Base-by-base conservation (phyloP, 2,113 vertebrate species). In the Aptenodytes patagonicus region DNA sequence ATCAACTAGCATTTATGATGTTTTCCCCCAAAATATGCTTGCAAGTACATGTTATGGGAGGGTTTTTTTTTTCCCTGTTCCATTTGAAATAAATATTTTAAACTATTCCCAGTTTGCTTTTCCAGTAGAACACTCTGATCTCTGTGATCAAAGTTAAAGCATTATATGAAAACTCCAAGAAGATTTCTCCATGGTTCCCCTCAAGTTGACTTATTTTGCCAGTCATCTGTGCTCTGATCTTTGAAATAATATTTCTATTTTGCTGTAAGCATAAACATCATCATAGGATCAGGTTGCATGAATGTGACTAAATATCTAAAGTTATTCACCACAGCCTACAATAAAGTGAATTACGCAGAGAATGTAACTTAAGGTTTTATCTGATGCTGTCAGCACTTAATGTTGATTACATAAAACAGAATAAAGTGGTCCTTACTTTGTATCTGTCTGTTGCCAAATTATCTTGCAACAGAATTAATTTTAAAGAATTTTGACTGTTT, bases 81-180 rank as follows among this genome's bases (percentile, higher is more conserved):
- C 25, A 49, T 90, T 92, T 97, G 38, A 95, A 93, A 97, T 94
- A 89, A 93, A 91, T 94, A 93, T 96, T 95, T 96, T 62, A 95
- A 90, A 88, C 34, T 90, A 81, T 71, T 95, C 89, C 83, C 75
- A 83, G 25, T 66, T 95, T 87, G 58, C 25, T 91, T 78, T 92
- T 93, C 55, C 52, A 83, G 72, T 47, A 66, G 73, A 95, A 91
- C 34, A 79, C 78, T 93, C 89, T 97, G 95, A 97, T 96, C 90
- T 94, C 66, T 87, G 22, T 94, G 95, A 97, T 96, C 92, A 97
- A 97, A 97, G 90, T 71, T 87, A 94, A 92, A 91, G 25, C 17
- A 55, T 60, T 83, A 77, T 76, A 60, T 44, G 82, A 88, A 90
- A 90, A 90, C 47, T 89, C 54, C n/a, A 65, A 81, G 42, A 79